Conservation (phyloP, 2,888 invertebrate genomes). For the Lacanobia wlatinum region DNA sequence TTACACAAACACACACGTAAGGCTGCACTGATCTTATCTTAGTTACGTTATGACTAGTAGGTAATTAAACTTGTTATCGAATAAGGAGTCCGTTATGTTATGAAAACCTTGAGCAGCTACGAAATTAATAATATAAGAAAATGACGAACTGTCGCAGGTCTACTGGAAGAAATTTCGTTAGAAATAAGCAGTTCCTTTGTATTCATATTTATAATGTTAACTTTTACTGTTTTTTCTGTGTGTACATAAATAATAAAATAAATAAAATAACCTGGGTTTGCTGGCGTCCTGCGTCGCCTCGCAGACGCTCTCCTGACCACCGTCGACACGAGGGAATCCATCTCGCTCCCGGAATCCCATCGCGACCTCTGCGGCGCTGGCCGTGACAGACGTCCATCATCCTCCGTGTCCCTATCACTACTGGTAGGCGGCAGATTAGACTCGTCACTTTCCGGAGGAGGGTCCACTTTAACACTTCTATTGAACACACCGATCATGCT, state of each 20-base stretch:
- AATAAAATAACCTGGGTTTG: conserved; percentile 88
- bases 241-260: too few relatives aligned
- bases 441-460: conserved; percentile 86
- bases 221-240: too few relatives aligned
- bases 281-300: conserved; percentile 89
- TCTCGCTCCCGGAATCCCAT: conserved; percentile 89
- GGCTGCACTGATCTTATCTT: conserved; percentile 46
- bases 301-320: conserved; percentile 92
- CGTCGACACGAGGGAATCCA: conserved; percentile 92
- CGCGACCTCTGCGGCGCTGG: conserved; percentile 80
- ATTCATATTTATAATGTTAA: too few relatives aligned
- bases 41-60: conserved; percentile 28
- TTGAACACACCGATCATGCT: conserved; percentile 80
- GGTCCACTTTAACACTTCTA: conserved; percentile 79
- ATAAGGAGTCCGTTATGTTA: conserved; percentile 23
- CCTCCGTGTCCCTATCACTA: conserved; percentile 89
- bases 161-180: too few relatives aligned
- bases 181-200: too few relatives aligned
- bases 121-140: neutral
- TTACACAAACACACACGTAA: conserved; percentile 39
- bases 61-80: conserved; percentile 44
- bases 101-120: conserved; percentile 1
- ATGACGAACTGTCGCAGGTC: too few relatives aligned
- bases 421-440: conserved; percentile 88
- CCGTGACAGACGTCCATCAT: conserved; percentile 82